Conservation (phyloP, 2,888 invertebrate genomes). For the Caenorhabditis afra region DNA sequence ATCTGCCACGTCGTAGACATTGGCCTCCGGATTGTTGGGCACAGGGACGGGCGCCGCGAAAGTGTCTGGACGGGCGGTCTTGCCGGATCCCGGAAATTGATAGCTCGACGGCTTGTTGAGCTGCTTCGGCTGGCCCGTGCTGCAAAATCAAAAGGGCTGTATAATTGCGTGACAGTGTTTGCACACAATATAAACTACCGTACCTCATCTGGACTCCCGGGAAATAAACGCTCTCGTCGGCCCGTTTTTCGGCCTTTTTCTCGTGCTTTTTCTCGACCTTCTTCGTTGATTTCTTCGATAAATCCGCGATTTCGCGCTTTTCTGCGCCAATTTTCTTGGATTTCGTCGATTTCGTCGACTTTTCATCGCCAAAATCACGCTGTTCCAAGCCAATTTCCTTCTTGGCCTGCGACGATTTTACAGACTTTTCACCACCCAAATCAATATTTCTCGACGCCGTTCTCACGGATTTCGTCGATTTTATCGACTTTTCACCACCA, state of each 20-base stretch:
- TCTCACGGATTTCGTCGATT: slow-evolving; percentile 12
- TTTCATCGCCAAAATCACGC: neutral
- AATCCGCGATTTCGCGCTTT: neutral
- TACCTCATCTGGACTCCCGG: slow-evolving; percentile 13
- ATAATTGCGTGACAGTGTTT: neutral
- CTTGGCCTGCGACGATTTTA: slow-evolving; percentile 2
- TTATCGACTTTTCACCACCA: neutral
- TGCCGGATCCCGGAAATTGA: slow-evolving; percentile 47
- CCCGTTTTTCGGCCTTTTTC: slow-evolving; percentile 1
- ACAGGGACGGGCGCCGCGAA: slow-evolving; percentile 8
- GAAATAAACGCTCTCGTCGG: slow-evolving; percentile 19
- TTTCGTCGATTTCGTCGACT: neutral
- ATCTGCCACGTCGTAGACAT: slow-evolving; percentile 43
- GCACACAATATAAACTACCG: neutral
- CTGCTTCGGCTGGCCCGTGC: neutral
- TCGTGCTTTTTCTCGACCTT: neutral
- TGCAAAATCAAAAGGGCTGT: neutral
- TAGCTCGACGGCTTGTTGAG: slow-evolving; percentile 2
- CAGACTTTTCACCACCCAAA: neutral
- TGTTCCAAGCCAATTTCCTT: neutral
- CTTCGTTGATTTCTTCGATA: neutral
- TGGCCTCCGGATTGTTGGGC: neutral
- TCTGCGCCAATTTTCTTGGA: slow-evolving; percentile 1
- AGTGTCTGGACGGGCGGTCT: slow-evolving; percentile 23
- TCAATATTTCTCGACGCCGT: neutral